Conservation (phyloP, 2,888 invertebrate genomes). For the Anorthoa munda region DNA sequence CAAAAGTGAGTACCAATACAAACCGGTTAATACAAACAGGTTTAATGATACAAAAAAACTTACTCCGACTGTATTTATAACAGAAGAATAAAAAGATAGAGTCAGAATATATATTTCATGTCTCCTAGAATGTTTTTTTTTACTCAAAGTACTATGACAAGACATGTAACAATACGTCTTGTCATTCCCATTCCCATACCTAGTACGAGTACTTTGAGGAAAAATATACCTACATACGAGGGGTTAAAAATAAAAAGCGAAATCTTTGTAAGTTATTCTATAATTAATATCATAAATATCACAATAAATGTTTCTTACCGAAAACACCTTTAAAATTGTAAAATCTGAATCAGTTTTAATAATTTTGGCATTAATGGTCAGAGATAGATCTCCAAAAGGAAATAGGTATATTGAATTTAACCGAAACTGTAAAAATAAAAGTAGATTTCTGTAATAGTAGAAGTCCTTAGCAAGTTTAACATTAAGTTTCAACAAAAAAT, state of each 20-base stretch:
- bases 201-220: too few relatives aligned
- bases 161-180: too few relatives aligned
- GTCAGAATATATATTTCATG: too few relatives aligned
- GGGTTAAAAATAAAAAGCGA: conserved; percentile 3
- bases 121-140: too few relatives aligned
- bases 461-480: background rate
- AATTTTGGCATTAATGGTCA: conserved; percentile 35
- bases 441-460: background rate
- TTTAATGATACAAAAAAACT: too few relatives aligned
- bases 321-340: conserved; percentile 14
- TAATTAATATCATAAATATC: conserved; percentile 61
- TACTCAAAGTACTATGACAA: too few relatives aligned
- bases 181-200: too few relatives aligned
- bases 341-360: conserved; percentile 1
- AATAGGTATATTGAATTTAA: background rate
- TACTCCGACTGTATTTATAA: too few relatives aligned
- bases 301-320: conserved; percentile 47
- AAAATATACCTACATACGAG: background rate
- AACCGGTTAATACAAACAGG: too few relatives aligned
- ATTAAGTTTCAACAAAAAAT: background rate
- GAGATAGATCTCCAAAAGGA: background rate
- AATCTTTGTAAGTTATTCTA: conserved; percentile 19
- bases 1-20: too few relatives aligned
- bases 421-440: background rate
- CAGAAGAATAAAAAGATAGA: too few relatives aligned